Conservation (phyloP, 2,797 vertebrate genomes). For the Argya squamiceps region DNA sequence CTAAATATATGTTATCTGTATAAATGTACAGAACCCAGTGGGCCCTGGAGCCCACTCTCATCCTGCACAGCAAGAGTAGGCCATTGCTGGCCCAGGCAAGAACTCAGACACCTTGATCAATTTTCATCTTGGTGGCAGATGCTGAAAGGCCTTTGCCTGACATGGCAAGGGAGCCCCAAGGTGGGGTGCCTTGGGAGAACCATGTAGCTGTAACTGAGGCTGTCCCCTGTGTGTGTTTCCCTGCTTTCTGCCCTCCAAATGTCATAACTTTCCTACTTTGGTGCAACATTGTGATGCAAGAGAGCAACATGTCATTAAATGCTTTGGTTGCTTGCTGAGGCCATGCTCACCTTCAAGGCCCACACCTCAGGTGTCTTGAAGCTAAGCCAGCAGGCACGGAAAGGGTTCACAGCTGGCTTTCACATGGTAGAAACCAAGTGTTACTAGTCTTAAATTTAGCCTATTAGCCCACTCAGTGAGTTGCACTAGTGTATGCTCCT, state of each 20-base stretch:
- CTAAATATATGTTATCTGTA: neutral
- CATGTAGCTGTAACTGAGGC: neutral
- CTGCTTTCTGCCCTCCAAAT: neutral
- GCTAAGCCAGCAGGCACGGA: neutral
- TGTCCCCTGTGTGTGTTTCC: accelerated
- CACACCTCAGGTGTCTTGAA: neutral
- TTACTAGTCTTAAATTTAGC: neutral
- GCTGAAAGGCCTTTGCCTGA: neutral
- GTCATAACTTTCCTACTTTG: neutral
- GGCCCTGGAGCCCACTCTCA: neutral
- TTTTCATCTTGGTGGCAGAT: neutral
- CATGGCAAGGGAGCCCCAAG: neutral
- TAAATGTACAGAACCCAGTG: neutral
- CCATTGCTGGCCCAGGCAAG: neutral
- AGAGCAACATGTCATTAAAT: neutral
- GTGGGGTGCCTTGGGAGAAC: neutral
- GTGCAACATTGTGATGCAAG: neutral
- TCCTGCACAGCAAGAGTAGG: neutral
- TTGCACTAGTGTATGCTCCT: neutral
- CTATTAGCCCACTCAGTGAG: neutral
- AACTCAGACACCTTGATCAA: neutral
- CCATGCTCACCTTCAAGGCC: neutral
- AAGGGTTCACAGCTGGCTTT: neutral
- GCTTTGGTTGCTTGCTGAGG: neutral
- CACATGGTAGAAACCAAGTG: accelerated